Conservation (phyloP, 2,888 invertebrate genomes). For the Mycalesis mineus region DNA sequence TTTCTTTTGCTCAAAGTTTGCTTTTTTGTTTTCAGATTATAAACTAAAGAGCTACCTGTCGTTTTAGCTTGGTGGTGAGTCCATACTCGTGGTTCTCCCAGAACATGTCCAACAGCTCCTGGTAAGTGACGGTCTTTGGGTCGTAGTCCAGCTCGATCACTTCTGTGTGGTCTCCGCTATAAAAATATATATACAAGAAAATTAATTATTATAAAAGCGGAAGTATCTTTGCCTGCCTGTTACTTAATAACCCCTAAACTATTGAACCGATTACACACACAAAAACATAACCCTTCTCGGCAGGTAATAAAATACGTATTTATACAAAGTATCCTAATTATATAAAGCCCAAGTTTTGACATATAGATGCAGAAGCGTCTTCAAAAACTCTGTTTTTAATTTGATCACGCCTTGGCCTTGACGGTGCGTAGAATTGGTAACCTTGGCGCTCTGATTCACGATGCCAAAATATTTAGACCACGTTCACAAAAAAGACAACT, state of each 20-base stretch:
- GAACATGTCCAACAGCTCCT: slow-evolving; percentile 88
- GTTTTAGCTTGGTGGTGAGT: slow-evolving; percentile 86
- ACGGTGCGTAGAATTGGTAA: slow-evolving; percentile 6
- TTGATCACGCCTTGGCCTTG: slow-evolving; percentile 18
- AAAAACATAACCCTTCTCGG: no score
- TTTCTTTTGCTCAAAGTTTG: no score
- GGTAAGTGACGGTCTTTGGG: slow-evolving; percentile 85
- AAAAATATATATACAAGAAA: slow-evolving; percentile 39
- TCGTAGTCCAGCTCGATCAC: slow-evolving; percentile 95
- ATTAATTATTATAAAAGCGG: background rate
- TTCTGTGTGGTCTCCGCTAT: slow-evolving; percentile 95
- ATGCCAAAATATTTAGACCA: slow-evolving; percentile 11
- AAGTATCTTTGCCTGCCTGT: no score
- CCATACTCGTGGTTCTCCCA: slow-evolving; percentile 97
- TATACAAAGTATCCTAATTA: no score
- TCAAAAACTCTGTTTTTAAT: background rate
- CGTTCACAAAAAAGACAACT: background rate
- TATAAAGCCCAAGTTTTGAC: no score
- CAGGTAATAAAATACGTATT: no score
- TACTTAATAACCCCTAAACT: no score
- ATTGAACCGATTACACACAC: no score
- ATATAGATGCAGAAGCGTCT: background rate
- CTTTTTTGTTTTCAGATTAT: no score
- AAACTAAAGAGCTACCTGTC: slow-evolving; percentile 74
- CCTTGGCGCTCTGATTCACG: slow-evolving; percentile 18